A percentile compares a stretch with the other conserved stretches of the same genome.
phyloP scores from a whole-genome alignment of 2,113 vertebrate genomes.

The Pelecanus crispus region DNA sequence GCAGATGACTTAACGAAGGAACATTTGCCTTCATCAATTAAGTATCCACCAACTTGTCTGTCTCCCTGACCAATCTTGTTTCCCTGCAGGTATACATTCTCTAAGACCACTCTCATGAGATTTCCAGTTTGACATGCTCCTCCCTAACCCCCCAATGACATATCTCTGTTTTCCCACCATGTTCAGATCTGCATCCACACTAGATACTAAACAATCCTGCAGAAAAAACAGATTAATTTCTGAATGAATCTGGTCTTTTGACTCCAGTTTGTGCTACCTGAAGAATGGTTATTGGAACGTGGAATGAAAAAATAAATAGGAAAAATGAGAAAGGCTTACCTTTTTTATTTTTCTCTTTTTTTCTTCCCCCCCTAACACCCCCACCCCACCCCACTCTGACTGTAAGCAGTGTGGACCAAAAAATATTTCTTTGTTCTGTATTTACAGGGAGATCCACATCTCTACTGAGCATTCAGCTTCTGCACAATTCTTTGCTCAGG shows the following conservation, averaged over 20 bases:
- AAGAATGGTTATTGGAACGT: neutral
- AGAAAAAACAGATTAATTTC: neutral
- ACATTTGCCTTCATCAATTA: neutral
- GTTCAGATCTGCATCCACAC: neutral
- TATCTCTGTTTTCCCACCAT: neutral
- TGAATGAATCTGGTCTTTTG: neutral
- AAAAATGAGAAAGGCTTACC: rapidly evolving
- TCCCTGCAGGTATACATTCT: neutral
- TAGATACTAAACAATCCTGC: neutral
- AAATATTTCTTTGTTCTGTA: neutral
- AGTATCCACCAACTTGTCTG: neutral
- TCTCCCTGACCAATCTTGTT: neutral
- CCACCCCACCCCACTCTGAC: neutral
- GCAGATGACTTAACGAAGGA: neutral
- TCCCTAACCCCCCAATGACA: neutral
- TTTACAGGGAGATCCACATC: neutral
- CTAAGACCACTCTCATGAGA: neutral
- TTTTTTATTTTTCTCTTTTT: neutral
- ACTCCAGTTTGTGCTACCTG: neutral
- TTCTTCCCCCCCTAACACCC: rapidly evolving
- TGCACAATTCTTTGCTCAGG: neutral
- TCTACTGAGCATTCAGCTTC: neutral
- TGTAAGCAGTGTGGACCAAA: neutral
- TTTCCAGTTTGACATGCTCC: neutral
- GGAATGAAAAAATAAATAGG: neutral